Conservation (phyloP, 2,113 vertebrate species). For the Oncorhynchus gorbuscha region DNA sequence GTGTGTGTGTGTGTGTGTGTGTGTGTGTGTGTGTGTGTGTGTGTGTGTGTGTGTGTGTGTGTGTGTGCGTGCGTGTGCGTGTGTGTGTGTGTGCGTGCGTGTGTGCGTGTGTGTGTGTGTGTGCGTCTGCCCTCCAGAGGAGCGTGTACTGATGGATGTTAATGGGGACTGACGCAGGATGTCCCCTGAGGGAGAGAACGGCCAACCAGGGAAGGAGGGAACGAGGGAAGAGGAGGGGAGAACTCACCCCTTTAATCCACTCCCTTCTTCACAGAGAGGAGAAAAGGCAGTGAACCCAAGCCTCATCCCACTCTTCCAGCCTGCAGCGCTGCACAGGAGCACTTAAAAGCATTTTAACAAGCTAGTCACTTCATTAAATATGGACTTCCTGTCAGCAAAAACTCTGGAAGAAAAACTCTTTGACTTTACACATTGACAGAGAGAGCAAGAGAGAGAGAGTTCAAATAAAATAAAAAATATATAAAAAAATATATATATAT, state of each 20-base stretch:
- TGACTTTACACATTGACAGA: constrained; percentile 60
- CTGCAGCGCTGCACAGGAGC: constrained; percentile 69
- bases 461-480: too few species aligned
- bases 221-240: constrained; percentile 24
- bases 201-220: constrained; percentile 46
- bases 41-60: not conserved
- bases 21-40: not conserved
- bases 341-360: constrained; percentile 79
- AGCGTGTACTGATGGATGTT: constrained; percentile 76
- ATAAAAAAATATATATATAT: too few species aligned
- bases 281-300: constrained; percentile 69
- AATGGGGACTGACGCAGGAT: constrained; percentile 78
- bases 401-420: constrained; percentile 58
- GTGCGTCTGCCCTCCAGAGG: constrained; percentile 55
- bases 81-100: constrained; percentile 6
- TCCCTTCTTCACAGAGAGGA: constrained; percentile 58
- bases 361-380: constrained; percentile 80
- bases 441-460: constrained; percentile 50
- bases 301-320: constrained; percentile 48
- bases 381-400: constrained; percentile 71
- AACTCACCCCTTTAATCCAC: constrained; percentile 65
- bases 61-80: not conserved
- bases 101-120: constrained; percentile 10
- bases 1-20: constrained; percentile 7
- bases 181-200: constrained; percentile 68